A percentile compares a stretch with the other conserved stretches of the same genome.
phyloP scores from a whole-genome alignment of 2,113 vertebrate genomes.

The Pseudorectes ferrugineus region DNA sequence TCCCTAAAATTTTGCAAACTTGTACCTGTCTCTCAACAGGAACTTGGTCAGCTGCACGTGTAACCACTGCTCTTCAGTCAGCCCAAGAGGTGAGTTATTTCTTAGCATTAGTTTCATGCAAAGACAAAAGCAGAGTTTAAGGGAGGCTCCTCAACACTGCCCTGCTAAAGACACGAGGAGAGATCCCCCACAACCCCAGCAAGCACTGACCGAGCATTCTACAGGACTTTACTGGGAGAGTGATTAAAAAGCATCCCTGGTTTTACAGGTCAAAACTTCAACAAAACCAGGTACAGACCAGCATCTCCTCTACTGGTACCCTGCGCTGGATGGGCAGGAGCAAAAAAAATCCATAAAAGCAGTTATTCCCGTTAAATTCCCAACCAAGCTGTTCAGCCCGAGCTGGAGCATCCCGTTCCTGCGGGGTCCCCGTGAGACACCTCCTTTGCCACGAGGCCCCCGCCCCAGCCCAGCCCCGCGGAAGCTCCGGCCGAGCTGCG shows the following conservation, averaged over 20 bases:
- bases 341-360: not conserved
- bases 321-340: not conserved
- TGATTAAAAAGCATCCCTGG: fast-evolving
- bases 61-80: not conserved
- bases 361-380: too few relatives aligned
- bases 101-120: fast-evolving
- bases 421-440: fast-evolving
- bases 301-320: not conserved
- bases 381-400: fast-evolving
- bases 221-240: fast-evolving
- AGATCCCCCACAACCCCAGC: fast-evolving
- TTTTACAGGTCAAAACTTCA: not conserved
- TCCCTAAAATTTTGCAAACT: not conserved
- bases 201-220: fast-evolving
- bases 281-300: fast-evolving
- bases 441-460: fast-evolving
- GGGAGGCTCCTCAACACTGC: not conserved
- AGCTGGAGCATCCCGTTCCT: fast-evolving
- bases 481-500: not conserved
- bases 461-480: not conserved
- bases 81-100: too few relatives aligned
- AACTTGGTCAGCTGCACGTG: fast-evolving
- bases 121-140: not conserved
- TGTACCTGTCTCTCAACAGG: not conserved
- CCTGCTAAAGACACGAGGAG: fast-evolving